Evolutionary conservation across 2,797 vertebrate species (phyloP).

Genomic region (Champsocephalus gunnari): DNA sequence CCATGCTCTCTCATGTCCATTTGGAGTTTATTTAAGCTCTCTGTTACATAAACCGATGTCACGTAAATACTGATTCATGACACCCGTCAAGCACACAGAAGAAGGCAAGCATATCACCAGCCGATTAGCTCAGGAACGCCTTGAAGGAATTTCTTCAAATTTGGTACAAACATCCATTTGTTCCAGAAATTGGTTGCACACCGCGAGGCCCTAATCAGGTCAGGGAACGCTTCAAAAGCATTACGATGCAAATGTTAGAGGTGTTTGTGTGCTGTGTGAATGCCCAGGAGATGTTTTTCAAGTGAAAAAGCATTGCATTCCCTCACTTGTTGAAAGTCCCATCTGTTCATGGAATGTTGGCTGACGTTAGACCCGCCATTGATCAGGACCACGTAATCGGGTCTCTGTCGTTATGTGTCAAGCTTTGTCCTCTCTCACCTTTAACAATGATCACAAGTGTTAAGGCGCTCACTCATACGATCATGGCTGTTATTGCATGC

Average conservation of each 20-base stretch:
- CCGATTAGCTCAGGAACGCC: too few relatives aligned
- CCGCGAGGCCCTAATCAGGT: too few relatives aligned
- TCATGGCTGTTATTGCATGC: conserved; percentile 24
- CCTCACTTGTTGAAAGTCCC: conserved; percentile 36
- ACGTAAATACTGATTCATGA: conserved; percentile 65
- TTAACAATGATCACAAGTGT: conserved; percentile 58
- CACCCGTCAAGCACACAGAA: conserved; percentile 50
- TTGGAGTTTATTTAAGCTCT: conserved; percentile 70
- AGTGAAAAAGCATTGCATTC: conserved; percentile 29
- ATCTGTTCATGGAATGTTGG: conserved; percentile 69
- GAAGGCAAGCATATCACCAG: neutral
- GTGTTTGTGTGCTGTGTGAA: conserved; percentile 22
- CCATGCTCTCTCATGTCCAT: conserved; percentile 26
- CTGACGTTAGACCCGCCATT: conserved; percentile 71
- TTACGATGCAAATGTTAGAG: conserved; percentile 5
- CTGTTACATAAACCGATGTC: conserved; percentile 66
- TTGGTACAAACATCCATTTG: too few relatives aligned
- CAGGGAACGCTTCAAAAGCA: neutral
- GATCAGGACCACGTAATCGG: conserved; percentile 71
- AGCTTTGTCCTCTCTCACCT: conserved; percentile 44
- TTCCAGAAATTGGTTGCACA: too few relatives aligned
- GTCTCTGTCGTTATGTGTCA: conserved; percentile 50
- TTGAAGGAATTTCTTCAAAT: too few relatives aligned
- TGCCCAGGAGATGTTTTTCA: conserved; percentile 11
- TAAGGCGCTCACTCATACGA: conserved; percentile 39